Percentiles rank a stretch among this genome's conserved stretches.
phyloP scores from a whole-genome alignment of 1,140 invertebrate genomes.

The Drosophila littoralis region DNA sequence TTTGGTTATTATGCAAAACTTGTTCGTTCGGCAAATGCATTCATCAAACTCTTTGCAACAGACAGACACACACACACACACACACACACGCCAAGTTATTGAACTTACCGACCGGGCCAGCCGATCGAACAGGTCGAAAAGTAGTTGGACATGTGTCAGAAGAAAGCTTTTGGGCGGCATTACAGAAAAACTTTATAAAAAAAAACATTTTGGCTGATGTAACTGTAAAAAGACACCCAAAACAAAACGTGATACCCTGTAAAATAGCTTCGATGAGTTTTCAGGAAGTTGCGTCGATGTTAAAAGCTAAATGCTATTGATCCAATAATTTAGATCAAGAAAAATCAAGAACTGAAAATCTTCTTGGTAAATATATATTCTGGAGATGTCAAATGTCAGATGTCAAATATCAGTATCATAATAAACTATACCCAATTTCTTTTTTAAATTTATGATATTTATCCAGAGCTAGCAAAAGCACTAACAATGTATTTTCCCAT shows the following conservation, averaged over 20 bases:
- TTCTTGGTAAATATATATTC: too few species aligned
- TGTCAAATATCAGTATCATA: too few species aligned
- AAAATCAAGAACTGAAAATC: too few species aligned
- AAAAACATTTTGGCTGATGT: slow-evolving; percentile 34
- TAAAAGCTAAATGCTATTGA: too few species aligned
- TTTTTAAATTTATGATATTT: too few species aligned
- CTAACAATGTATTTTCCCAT: too few species aligned
- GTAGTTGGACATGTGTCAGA: slow-evolving; percentile 61
- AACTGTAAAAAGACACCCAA: slow-evolving; percentile 62
- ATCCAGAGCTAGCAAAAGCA: too few species aligned
- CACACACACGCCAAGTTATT: slow-evolving; percentile 10
- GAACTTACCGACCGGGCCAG: slow-evolving; percentile 18
- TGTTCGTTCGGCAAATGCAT: slow-evolving; percentile 67
- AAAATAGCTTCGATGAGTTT: background rate
- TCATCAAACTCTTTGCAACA: slow-evolving; percentile 58
- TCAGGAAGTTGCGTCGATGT: background rate
- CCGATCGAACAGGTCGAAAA: slow-evolving; percentile 39
- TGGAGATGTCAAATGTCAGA: too few species aligned
- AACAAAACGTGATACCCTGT: slow-evolving; percentile 10
- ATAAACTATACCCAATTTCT: too few species aligned
- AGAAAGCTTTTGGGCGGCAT: slow-evolving; percentile 61
- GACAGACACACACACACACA: background rate
- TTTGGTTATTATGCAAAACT: slow-evolving; percentile 77
- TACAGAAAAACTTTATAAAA: slow-evolving; percentile 19
- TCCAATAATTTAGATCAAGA: too few species aligned